Percentiles rank a stretch among this genome's conserved stretches.
These are phyloP conservation scores for Diglossa cyanea DNA, from an alignment of 2,797 vertebrate genomes.

Conservation along the genomic window DNA sequence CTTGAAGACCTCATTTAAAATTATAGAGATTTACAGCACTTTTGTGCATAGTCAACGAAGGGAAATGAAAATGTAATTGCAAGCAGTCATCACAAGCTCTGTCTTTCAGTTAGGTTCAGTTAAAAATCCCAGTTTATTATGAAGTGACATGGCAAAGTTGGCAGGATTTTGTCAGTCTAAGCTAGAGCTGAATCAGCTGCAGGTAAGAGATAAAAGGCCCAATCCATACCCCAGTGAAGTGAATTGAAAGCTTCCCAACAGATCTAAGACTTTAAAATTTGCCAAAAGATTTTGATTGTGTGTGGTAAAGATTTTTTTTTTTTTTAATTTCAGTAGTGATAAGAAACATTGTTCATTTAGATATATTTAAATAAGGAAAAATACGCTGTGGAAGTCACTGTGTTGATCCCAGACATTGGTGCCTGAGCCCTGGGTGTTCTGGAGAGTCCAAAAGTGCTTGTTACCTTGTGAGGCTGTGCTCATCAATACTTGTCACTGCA, in stretches of 20 bases:
- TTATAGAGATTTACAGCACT: conserved; percentile 1
- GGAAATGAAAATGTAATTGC: conserved; percentile 27
- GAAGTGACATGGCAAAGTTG: neutral
- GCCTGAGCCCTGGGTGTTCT: neutral
- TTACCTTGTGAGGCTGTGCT: accelerated
- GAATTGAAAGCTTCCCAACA: neutral
- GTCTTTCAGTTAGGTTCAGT: neutral
- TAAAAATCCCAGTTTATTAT: neutral
- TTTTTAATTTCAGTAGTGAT: neutral
- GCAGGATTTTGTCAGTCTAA: neutral
- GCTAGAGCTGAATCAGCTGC: neutral
- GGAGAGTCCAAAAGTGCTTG: neutral
- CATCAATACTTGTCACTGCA: neutral
- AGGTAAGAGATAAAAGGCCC: neutral
- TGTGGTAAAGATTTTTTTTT: neutral
- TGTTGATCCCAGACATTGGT: neutral
- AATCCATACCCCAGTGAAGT: neutral
- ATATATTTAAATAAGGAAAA: neutral
- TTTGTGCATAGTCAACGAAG: neutral
- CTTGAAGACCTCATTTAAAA: conserved; percentile 30
- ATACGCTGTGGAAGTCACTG: neutral
- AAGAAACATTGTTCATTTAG: neutral
- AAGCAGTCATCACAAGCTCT: conserved; percentile 3
- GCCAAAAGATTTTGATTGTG: neutral
- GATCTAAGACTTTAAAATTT: neutral